These are phyloP conservation scores for Cephus rjabovi DNA, from an alignment of 2,888 invertebrate species.

Conservation along the genomic window DNA sequence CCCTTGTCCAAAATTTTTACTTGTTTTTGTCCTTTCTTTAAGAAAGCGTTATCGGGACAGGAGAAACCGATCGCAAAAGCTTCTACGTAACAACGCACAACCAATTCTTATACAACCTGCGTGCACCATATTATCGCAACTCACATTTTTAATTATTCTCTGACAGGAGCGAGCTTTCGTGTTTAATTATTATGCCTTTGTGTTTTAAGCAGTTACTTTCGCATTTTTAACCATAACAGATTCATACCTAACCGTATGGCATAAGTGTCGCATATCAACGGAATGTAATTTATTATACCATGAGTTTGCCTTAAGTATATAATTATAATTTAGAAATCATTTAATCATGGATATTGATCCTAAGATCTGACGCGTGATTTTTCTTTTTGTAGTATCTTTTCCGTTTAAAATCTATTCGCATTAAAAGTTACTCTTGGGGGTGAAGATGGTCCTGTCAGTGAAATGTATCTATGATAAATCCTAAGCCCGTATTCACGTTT, in stretches of 20 bases:
- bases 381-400: background rate
- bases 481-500: background rate
- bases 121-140: constrained; percentile 49
- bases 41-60: background rate
- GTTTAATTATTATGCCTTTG: background rate
- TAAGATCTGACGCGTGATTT: background rate
- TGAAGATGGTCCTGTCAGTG: constrained; percentile 6
- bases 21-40: background rate
- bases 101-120: constrained; percentile 63
- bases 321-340: background rate
- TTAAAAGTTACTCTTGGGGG: background rate
- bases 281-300: background rate
- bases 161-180: constrained; percentile 8
- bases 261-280: background rate
- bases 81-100: constrained; percentile 63
- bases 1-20: background rate
- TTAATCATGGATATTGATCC: background rate
- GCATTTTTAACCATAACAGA: background rate
- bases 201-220: background rate
- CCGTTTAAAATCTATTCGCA: background rate
- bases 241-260: background rate
- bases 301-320: background rate
- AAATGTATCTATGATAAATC: constrained; percentile 3
- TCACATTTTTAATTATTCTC: constrained; percentile 17
- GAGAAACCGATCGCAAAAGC: constrained; percentile 45